phyloP scores from a whole-genome alignment of 2,888 invertebrate species.

The Chrysopilus asiliformis region DNA sequence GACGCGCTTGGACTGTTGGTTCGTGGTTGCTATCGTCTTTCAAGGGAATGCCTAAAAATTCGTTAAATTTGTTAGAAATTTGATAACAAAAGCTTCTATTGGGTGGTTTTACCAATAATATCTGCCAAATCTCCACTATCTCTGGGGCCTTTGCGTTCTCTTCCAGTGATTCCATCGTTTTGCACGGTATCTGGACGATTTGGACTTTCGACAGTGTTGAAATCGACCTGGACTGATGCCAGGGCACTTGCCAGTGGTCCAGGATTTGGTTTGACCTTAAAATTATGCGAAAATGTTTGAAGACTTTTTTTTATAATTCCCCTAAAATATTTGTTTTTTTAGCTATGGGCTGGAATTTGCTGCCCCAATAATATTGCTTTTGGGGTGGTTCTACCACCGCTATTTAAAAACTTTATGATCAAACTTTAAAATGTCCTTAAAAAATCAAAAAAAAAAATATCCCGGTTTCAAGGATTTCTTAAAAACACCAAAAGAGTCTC shows the following conservation, averaged over 20 bases:
- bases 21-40: conserved; percentile 68
- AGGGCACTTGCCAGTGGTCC: conserved; percentile 67
- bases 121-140: conserved; percentile 57
- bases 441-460: no score
- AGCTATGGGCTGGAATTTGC: no score
- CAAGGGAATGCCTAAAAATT: conserved; percentile 45
- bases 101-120: conserved; percentile 37
- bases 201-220: conserved; percentile 57
- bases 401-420: no score
- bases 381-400: no score
- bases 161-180: conserved; percentile 69
- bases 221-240: conserved; percentile 79
- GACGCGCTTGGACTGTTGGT: conserved; percentile 69
- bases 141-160: conserved; percentile 51
- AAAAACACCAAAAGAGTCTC: no score
- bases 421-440: no score
- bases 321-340: no score
- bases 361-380: no score
- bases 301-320: no score
- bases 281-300: no score
- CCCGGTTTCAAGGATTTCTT: no score
- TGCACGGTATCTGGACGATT: conserved; percentile 75
- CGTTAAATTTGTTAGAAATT: not conserved
- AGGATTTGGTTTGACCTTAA: conserved; percentile 43
- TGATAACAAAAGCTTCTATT: not conserved